Conservation (phyloP, 2,888 invertebrate genomes). For the Carcina quercana region DNA sequence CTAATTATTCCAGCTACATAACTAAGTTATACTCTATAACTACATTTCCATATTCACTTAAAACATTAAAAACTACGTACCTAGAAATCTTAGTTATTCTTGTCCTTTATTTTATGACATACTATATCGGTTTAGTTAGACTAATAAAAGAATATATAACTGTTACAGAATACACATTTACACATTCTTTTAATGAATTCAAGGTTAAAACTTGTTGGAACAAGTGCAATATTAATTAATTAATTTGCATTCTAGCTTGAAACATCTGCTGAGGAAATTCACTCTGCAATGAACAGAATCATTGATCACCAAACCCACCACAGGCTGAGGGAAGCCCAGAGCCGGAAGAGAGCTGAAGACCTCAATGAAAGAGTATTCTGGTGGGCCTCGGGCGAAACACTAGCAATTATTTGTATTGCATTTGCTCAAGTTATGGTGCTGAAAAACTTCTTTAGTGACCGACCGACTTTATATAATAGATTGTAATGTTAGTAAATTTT, state of each 20-base stretch:
- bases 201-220: no score
- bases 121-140: no score
- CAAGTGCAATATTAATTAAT: no score
- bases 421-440: slow-evolving; percentile 93
- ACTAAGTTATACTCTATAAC: no score
- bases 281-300: slow-evolving; percentile 90
- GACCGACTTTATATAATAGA: slow-evolving; percentile 61
- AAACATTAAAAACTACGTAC: no score
- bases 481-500: slow-evolving; percentile 50
- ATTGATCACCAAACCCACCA: slow-evolving; percentile 98
- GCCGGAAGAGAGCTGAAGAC: slow-evolving; percentile 96
- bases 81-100: no score
- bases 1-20: no score
- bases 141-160: no score
- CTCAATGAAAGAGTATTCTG: slow-evolving; percentile 94
- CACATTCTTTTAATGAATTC: no score
- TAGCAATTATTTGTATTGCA: slow-evolving; percentile 88
- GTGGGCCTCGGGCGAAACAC: slow-evolving; percentile 94
- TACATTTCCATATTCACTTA: no score
- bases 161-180: no score
- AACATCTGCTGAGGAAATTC: slow-evolving; percentile 90
- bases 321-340: slow-evolving; percentile 93
- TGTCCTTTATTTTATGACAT: no score
- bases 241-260: slow-evolving; percentile 97
- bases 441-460: slow-evolving; percentile 88